These are phyloP conservation scores for Temnothorax longispinosus DNA, from an alignment of 1,140 invertebrate genomes.

Conservation along the genomic window DNA sequence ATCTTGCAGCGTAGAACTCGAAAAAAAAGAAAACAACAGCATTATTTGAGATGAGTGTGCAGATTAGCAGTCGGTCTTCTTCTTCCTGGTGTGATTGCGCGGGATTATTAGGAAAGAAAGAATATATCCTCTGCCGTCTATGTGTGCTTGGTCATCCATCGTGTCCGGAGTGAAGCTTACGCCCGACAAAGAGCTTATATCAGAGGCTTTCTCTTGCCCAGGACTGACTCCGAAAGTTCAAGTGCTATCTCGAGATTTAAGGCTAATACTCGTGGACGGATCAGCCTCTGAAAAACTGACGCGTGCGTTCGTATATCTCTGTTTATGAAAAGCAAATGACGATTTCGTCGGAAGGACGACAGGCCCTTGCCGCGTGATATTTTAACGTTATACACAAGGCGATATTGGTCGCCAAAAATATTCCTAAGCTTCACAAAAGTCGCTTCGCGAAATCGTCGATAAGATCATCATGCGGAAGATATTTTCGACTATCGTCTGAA, in stretches of 20 bases:
- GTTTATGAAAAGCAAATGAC: conserved; percentile 27
- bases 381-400: background rate
- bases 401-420: background rate
- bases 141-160: conserved; percentile 56
- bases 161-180: conserved; percentile 43
- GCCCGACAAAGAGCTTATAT: conserved; percentile 62
- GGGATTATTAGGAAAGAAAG: conserved; percentile 57
- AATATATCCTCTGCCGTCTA: conserved; percentile 15
- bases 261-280: conserved; percentile 43
- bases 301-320: conserved; percentile 1
- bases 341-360: background rate
- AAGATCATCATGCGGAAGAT: background rate
- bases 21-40: background rate
- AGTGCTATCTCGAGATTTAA: conserved; percentile 62
- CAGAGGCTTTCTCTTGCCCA: conserved; percentile 33
- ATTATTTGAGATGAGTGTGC: conserved; percentile 16
- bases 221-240: conserved; percentile 61
- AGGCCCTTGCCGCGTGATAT: background rate
- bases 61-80: conserved; percentile 4
- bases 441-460: background rate
- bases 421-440: background rate
- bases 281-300: conserved; percentile 50
- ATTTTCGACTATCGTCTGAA: background rate
- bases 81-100: background rate
- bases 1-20: background rate